A percentile compares a stretch with the other conserved stretches of the same genome.
phyloP scores from a whole-genome alignment of 1,140 invertebrate species.

The Trichomalopsis sarcophagae region DNA sequence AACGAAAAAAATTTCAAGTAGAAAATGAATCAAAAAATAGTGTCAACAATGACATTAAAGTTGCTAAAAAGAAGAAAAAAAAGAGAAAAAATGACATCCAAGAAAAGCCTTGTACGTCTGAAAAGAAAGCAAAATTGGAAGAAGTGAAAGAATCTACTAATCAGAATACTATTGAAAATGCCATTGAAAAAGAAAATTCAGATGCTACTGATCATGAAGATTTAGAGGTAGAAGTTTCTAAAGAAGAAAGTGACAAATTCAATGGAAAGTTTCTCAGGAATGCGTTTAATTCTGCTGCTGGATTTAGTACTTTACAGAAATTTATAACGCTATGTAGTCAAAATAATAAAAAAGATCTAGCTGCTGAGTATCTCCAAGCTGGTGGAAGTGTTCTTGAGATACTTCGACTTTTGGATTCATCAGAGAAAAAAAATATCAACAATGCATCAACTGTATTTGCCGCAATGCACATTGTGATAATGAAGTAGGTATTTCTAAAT shows the following conservation, averaged over 20 bases:
- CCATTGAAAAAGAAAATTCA: not conserved
- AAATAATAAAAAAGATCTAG: slow-evolving; percentile 73
- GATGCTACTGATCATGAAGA: slow-evolving; percentile 34
- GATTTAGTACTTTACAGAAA: slow-evolving; percentile 51
- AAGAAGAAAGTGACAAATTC: slow-evolving; percentile 53
- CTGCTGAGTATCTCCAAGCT: slow-evolving; percentile 79
- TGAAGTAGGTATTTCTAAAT: slow-evolving; percentile 70
- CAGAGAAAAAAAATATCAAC: slow-evolving; percentile 77
- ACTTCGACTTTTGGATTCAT: slow-evolving; percentile 75
- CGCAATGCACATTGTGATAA: slow-evolving; percentile 79
- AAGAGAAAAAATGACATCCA: slow-evolving; percentile 19
- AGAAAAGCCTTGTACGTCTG: not conserved
- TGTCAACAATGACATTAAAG: not conserved
- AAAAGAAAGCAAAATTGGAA: slow-evolving; percentile 34
- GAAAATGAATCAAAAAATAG: not conserved
- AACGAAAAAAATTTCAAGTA: not conserved
- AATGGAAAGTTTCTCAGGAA: slow-evolving; percentile 58
- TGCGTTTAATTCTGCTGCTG: slow-evolving; percentile 52
- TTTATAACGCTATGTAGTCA: slow-evolving; percentile 60
- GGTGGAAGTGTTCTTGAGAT: slow-evolving; percentile 82
- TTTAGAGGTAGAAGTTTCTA: slow-evolving; percentile 7
- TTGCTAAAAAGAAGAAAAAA: slow-evolving; percentile 8
- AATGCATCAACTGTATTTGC: slow-evolving; percentile 77
- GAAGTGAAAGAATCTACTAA: not conserved
- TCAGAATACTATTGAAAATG: not conserved